Evolutionary conservation across 2,888 invertebrate genomes (phyloP), one percentile per base, ranked within the genome.

Genomic region (Pyrochroa serraticornis): DNA sequence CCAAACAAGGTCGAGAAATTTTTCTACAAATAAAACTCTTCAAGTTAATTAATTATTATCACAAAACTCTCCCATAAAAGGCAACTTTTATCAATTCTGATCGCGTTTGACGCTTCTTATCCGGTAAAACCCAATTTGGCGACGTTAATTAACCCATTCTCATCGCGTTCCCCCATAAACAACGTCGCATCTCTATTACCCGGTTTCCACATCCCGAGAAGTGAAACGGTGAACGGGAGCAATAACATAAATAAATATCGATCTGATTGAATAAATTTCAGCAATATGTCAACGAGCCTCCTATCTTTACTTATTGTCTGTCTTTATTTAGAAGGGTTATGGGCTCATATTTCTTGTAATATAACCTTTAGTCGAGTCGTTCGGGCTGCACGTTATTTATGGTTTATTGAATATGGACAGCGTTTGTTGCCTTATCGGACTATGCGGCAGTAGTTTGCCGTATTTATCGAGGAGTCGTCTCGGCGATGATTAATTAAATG

Each of bases 251-350:
- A 55, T 51, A 58, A 61, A 64, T 62, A 64, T 55, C 62, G 60
- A 58, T 56, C 48, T 45, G 57, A 63, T 64, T 65, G 66, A 63
- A 66, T 66, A 65, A 66, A 68, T 66, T 65, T 61, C 48, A 64
- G 59, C 66, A 65, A 66, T 68, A 68, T 66, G 68, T 68, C 68
- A 65, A 63, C 58, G 51, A 62, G 64, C 62, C 64, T 65, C 64
- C 64, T 68, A 66, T 66, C 66, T 65, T 66, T 66, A 68, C 60
- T 65, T 66, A 68, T n/a, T 64, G 62, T 64, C 37, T 62, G 57
- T 60, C 68, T 66, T 61, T 68, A 66, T 68, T 66, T 66, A 64
- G 68, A 38, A 58, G 63, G 58, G 60, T 64, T 64, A 63, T 62
- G 61, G 62, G 54, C 62, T 66, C 63, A 68, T 68, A 68, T 66